phyloP scores from a whole-genome alignment of 2,797 vertebrate species.

The Argya squamiceps region DNA sequence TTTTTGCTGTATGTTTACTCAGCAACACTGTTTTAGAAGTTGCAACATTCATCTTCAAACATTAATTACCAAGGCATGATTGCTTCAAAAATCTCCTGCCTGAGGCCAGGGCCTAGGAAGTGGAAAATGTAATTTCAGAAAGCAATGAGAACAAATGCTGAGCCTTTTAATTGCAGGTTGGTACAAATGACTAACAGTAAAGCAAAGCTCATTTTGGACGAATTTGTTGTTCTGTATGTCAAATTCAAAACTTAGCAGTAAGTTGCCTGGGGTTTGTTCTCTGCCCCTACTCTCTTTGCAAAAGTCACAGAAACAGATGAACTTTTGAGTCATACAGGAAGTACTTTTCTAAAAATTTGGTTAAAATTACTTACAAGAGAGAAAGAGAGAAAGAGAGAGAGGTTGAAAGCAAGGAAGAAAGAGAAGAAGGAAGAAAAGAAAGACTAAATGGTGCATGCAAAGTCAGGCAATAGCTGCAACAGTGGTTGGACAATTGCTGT shows the following conservation, averaged over 20 bases:
- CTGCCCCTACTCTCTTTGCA: background rate
- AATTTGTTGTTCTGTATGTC: background rate
- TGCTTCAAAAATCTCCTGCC: constrained; percentile 50
- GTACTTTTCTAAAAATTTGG: background rate
- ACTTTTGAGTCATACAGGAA: background rate
- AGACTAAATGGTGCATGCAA: background rate
- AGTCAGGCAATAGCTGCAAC: background rate
- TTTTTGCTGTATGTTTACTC: constrained; percentile 26
- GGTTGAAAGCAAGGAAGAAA: background rate
- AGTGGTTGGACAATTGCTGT: background rate
- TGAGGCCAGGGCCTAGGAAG: constrained; percentile 30
- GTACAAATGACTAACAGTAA: constrained; percentile 38
- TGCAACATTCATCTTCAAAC: constrained; percentile 55
- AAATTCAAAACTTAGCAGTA: background rate
- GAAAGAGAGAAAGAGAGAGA: background rate
- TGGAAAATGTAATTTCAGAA: constrained; percentile 54
- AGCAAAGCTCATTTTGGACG: background rate
- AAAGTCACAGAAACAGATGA: background rate
- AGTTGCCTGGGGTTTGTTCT: background rate
- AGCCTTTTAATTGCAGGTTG: constrained; percentile 59
- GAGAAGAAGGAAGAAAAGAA: background rate
- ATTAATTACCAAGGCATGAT: constrained; percentile 49
- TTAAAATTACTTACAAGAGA: background rate
- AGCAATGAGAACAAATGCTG: constrained; percentile 30
- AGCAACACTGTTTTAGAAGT: constrained; percentile 7